Conservation (phyloP, 2,888 invertebrate genomes). For the Liopterus haemorrhoidalis region DNA sequence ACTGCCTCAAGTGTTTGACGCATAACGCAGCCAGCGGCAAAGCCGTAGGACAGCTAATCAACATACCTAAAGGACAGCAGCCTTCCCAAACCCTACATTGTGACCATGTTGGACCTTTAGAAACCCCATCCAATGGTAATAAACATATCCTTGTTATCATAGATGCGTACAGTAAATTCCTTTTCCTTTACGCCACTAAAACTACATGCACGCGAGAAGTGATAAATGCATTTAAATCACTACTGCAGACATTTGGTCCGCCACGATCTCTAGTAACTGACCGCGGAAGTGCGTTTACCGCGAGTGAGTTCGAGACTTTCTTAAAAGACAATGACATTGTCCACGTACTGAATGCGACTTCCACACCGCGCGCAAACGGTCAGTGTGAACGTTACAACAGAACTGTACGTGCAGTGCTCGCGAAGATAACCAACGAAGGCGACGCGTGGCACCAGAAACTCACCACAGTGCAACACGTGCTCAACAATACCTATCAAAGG, state of each 20-base stretch:
- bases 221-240: background rate
- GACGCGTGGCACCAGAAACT: background rate
- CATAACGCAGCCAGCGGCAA: no score
- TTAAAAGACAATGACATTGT: background rate
- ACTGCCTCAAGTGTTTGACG: no score
- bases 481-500: background rate
- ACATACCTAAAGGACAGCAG: background rate
- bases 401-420: background rate
- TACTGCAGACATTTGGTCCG: background rate
- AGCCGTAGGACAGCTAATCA: no score
- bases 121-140: background rate
- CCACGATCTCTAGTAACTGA: background rate
- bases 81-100: background rate
- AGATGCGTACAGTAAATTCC: conserved; percentile 1
- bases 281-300: background rate
- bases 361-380: background rate
- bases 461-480: background rate
- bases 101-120: background rate
- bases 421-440: background rate
- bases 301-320: background rate
- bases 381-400: background rate
- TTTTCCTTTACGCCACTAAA: conserved; percentile 1
- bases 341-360: background rate
- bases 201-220: background rate
- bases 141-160: background rate